Conservation (phyloP, 64 coral and sea anemone species). For the Dendronephthya gigantea region DNA sequence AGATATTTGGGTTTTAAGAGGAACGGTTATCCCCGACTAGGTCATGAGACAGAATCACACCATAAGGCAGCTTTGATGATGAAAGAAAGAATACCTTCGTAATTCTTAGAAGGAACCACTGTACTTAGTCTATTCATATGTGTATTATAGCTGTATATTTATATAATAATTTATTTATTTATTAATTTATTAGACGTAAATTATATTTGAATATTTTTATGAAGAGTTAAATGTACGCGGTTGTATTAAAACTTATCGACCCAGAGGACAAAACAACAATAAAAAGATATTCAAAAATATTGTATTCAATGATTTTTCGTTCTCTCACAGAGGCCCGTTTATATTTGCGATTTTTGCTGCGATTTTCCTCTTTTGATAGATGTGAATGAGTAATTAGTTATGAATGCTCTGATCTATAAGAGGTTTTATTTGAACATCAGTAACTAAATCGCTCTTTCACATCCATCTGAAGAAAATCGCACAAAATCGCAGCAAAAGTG, state of each 20-base stretch:
- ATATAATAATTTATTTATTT: background rate
- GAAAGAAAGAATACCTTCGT: background rate
- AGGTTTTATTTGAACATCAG: too few species aligned
- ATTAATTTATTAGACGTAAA: background rate
- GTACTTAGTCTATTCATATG: background rate
- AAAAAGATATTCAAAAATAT: too few species aligned
- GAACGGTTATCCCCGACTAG: background rate
- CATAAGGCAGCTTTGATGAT: background rate
- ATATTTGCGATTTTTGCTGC: too few species aligned
- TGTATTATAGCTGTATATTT: slow-evolving; percentile 5
- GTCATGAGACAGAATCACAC: background rate
- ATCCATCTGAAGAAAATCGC: too few species aligned
- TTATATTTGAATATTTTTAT: background rate
- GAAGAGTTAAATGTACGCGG: background rate
- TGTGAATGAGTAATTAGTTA: too few species aligned
- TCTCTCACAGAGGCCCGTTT: too few species aligned
- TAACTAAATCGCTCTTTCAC: too few species aligned
- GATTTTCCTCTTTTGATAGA: too few species aligned
- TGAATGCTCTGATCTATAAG: too few species aligned
- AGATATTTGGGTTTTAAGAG: background rate
- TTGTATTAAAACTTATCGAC: background rate
- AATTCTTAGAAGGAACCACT: background rate
- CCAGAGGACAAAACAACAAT: background rate
- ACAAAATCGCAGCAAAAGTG: too few species aligned
- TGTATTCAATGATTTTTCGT: too few species aligned